These are phyloP conservation scores for Salmo trutta DNA, from an alignment of 2,797 vertebrate genomes.

Conservation along the genomic window DNA sequence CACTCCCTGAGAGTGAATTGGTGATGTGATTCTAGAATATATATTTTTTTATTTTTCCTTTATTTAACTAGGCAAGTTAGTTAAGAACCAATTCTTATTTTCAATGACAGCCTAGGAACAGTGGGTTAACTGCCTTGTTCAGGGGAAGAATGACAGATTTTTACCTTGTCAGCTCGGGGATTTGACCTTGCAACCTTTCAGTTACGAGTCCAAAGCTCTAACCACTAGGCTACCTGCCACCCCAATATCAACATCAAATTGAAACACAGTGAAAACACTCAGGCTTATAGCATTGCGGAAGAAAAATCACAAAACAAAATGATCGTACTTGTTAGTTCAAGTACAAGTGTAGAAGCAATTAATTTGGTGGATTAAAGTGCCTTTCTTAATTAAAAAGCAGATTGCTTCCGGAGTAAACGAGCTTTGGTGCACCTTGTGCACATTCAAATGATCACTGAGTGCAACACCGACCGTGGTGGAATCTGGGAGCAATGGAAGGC, in stretches of 20 bases:
- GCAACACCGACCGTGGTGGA: constrained; percentile 17
- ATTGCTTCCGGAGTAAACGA: constrained; percentile 27
- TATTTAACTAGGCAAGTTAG: no score
- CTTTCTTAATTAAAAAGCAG: constrained; percentile 29
- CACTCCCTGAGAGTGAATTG: neutral
- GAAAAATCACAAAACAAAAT: constrained; percentile 20
- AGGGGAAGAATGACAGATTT: no score
- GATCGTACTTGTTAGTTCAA: constrained; percentile 22
- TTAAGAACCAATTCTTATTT: no score
- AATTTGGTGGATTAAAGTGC: constrained; percentile 40
- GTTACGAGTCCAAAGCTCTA: no score
- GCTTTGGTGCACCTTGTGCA: constrained; percentile 34
- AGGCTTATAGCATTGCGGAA: neutral
- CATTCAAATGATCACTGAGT: constrained; percentile 23
- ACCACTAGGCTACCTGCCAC: no score
- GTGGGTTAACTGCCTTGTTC: no score
- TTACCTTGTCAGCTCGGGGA: no score
- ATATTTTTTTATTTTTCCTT: no score
- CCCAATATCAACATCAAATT: constrained; percentile 17
- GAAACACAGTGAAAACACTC: constrained; percentile 18
- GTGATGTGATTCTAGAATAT: neutral
- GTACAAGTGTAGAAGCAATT: constrained; percentile 46
- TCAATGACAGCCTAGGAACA: no score
- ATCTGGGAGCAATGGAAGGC: constrained; percentile 20
- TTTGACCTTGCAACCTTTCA: no score